Percentiles rank a stretch among this genome's conserved stretches.
Conservation (phyloP, 2,797 vertebrate species). For the Masticophis lateralis region DNA sequence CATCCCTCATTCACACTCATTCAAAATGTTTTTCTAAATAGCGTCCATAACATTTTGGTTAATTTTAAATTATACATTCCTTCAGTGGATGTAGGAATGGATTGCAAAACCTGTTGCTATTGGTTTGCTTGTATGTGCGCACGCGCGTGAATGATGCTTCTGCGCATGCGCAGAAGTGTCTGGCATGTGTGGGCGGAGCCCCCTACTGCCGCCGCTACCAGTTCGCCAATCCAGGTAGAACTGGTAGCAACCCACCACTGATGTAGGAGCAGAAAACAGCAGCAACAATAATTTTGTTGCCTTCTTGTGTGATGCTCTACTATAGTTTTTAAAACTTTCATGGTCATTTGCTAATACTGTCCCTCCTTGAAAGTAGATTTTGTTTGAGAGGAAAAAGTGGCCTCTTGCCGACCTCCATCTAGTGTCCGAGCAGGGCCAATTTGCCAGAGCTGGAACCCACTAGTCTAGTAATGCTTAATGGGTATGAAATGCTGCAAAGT, state of each 20-base stretch:
- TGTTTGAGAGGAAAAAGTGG: not conserved
- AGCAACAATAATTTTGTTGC: not conserved
- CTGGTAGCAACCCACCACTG: not conserved
- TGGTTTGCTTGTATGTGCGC: no score
- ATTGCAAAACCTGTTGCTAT: no score
- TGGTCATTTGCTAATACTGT: not conserved
- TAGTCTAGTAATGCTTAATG: conserved; percentile 30
- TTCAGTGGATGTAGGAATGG: not conserved
- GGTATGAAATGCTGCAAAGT: conserved; percentile 40
- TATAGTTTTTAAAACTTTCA: not conserved
- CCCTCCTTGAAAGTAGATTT: not conserved
- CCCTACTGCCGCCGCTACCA: no score
- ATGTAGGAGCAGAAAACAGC: not conserved
- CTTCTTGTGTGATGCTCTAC: not conserved
- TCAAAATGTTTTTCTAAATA: not conserved
- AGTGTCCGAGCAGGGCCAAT: conserved; percentile 10
- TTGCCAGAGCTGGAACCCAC: not conserved
- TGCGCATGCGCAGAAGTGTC: no score
- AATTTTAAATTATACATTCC: not conserved
- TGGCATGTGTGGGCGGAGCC: no score
- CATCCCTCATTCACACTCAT: not conserved
- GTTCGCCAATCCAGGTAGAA: no score
- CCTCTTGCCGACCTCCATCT: not conserved
- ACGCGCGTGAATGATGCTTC: no score
- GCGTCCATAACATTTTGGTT: not conserved